Base-by-base conservation (phyloP, 2,113 vertebrate genomes). In the Mohoua ochrocephala region DNA sequence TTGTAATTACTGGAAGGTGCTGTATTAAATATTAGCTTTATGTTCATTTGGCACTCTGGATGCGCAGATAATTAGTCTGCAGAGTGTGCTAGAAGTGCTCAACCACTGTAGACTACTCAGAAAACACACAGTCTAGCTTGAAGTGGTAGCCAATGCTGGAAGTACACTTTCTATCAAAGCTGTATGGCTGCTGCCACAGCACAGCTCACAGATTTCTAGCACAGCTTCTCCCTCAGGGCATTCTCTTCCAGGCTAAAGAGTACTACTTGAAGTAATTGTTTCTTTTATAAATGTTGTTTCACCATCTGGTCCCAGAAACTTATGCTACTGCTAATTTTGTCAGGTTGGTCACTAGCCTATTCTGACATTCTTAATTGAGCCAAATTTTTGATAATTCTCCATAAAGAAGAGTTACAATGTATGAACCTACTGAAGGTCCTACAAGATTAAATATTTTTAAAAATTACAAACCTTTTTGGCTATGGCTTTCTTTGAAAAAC, bases 271-370 rank as follows among this genome's bases (percentile, higher is more conserved):
- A 74, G 56, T 75, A 93, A 91, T 76, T 89, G 33, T 41, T 86
- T 80, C 59, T 83, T 80, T 84, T 53, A 89, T 5, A 5, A 95
- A 74, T 57, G 50, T 59, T 74, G 63, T 45, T 92, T 77, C 49
- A 87, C 84, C 91, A 94, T 68, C 81, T 91, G 87, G 52, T 71
- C 33, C 42, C 87, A 20, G 47, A 93, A 95, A 84, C 69, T 79
- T 60, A 89, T 53, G 50, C 65, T 69, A 91, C 26, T 50, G 54
- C 17, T 81, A 16, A 83, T 88, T 84, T 94, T 4, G 5, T 79
- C 67, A 80, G 9, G 21, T 77, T 76, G 45, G 47, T 75, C 69
- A 74, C 49, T 39, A 74, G 50, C 59, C 47, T 82, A 59, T 85
- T 76, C 53, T 67, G 65, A 82, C 14, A 45, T 10, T 50, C 26